A percentile compares a stretch with the other conserved stretches of the same genome.
Conservation (phyloP, 2,888 invertebrate genomes). For the Dichetophora obliterata region DNA sequence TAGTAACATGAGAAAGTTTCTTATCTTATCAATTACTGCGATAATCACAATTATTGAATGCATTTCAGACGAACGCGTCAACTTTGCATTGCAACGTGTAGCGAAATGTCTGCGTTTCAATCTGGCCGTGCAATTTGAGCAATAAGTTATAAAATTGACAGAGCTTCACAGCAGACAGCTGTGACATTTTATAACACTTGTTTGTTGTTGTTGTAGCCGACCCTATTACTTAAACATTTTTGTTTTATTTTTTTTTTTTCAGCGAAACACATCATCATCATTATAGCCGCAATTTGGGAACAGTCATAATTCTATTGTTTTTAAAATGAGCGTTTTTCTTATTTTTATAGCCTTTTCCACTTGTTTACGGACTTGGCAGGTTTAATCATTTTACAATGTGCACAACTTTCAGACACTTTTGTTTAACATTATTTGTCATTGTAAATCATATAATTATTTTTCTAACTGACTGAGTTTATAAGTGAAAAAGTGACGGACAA, state of each 20-base stretch:
- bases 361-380: background rate
- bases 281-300: background rate
- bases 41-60: too few species aligned
- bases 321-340: background rate
- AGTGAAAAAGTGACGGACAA: background rate
- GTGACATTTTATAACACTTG: background rate
- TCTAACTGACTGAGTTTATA: background rate
- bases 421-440: constrained; percentile 4
- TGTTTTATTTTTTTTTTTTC: background rate
- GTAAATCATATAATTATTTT: constrained; percentile 18
- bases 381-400: constrained; percentile 2
- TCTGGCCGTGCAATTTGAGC: too few species aligned
- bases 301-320: background rate
- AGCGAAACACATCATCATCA: background rate
- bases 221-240: background rate
- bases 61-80: too few species aligned
- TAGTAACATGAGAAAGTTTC: too few species aligned
- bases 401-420: background rate
- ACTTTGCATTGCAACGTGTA: too few species aligned
- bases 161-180: too few species aligned
- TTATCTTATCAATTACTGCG: too few species aligned
- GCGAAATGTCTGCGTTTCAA: too few species aligned
- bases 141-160: too few species aligned
- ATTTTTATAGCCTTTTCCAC: background rate
- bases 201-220: background rate